phyloP scores from a whole-genome alignment of 2,888 invertebrate species.

The Biston stratarius region DNA sequence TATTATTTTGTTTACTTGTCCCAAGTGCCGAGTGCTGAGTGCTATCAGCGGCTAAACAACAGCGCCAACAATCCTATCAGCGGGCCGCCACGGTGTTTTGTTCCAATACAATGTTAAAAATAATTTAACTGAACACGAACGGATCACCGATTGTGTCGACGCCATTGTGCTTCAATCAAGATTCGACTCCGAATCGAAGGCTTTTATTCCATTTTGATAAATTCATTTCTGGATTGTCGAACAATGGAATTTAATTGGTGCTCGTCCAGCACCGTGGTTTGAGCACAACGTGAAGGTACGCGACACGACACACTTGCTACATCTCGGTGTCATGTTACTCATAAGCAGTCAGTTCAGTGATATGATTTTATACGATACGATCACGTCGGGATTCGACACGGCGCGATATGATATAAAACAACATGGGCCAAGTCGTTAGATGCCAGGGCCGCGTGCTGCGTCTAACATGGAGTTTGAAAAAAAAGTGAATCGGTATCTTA shows the following conservation, averaged over 20 bases:
- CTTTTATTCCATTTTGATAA: conserved; percentile 5
- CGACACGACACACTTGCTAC: not conserved
- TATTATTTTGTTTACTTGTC: too few species aligned
- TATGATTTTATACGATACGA: too few species aligned
- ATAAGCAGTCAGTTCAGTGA: too few species aligned
- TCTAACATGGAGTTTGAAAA: too few species aligned
- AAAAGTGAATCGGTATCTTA: too few species aligned
- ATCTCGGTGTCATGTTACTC: not conserved
- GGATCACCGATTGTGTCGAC: conserved; percentile 3
- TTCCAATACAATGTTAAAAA: conserved; percentile 1
- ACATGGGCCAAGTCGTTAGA: too few species aligned
- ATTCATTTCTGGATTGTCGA: not conserved
- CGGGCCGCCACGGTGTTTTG: not conserved
- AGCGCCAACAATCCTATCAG: not conserved
- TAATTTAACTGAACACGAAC: conserved; percentile 8
- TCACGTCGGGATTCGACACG: too few species aligned
- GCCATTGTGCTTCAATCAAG: conserved; percentile 15
- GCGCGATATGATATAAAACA: too few species aligned
- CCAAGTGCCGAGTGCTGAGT: too few species aligned
- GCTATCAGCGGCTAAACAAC: not conserved
- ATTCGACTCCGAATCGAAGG: conserved; percentile 5
- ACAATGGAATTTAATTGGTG: conserved; percentile 3
- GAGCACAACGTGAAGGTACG: not conserved
- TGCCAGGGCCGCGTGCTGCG: too few species aligned
- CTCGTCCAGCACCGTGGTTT: not conserved